phyloP scores from a whole-genome alignment of 2,888 invertebrate genomes.

The Cryptocephalus primarius region DNA sequence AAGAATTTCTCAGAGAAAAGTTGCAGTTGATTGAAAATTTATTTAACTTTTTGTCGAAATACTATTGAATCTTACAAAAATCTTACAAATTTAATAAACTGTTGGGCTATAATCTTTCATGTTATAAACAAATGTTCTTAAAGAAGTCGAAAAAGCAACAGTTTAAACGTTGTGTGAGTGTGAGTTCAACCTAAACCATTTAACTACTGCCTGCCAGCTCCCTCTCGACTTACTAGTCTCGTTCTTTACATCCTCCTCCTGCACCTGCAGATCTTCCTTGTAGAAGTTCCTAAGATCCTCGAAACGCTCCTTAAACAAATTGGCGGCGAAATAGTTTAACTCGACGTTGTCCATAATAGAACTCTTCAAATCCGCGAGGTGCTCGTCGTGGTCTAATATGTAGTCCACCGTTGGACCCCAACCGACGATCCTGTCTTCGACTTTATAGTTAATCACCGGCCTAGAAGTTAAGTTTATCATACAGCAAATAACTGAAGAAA shows the following conservation, averaged over 20 bases:
- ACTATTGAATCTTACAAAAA: too few relatives aligned
- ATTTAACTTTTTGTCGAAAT: too few relatives aligned
- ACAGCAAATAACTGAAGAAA: too few relatives aligned
- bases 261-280: conserved; percentile 55
- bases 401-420: conserved; percentile 59
- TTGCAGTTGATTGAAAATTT: too few relatives aligned
- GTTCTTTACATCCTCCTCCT: conserved; percentile 48
- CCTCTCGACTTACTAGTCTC: conserved; percentile 41
- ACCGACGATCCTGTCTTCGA: conserved; percentile 66
- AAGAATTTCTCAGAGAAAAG: too few relatives aligned
- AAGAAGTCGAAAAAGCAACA: too few relatives aligned
- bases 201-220: too few relatives aligned
- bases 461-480: conserved; percentile 32
- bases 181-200: too few relatives aligned
- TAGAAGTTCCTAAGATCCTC: conserved; percentile 55
- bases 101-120: too few relatives aligned
- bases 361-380: conserved; percentile 42
- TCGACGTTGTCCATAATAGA: conserved; percentile 48
- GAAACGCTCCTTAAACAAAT: conserved; percentile 55
- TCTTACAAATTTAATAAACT: too few relatives aligned
- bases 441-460: conserved; percentile 73
- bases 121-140: too few relatives aligned
- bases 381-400: conserved; percentile 56
- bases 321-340: conserved; percentile 51
- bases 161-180: too few relatives aligned